phyloP scores from a whole-genome alignment of 2,113 vertebrate species.

The Oreamnos americanus region DNA sequence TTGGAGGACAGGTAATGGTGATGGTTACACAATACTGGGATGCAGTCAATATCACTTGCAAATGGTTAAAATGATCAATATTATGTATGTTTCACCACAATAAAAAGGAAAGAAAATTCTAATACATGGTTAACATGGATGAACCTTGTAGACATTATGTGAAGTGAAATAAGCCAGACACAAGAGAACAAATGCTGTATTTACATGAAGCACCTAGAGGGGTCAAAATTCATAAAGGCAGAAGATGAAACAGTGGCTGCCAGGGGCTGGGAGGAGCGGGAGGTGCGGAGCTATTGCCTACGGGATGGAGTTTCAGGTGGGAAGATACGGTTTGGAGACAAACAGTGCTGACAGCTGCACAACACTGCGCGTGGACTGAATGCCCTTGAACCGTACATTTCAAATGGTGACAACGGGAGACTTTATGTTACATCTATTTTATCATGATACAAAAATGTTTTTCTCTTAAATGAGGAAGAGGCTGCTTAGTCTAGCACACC shows the following conservation, averaged over 20 bases:
- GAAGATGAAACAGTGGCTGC: not conserved
- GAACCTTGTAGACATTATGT: not conserved
- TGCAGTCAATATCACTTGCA: too few species aligned
- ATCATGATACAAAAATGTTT: not conserved
- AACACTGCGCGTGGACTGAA: accelerated
- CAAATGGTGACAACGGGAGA: not conserved
- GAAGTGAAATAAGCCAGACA: not conserved
- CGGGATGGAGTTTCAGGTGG: accelerated
- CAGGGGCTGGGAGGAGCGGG: not conserved
- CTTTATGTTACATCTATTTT: not conserved
- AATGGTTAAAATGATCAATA: not conserved
- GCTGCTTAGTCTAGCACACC: not conserved
- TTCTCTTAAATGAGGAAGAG: not conserved
- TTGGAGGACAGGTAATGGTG: not conserved
- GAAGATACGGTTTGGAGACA: not conserved
- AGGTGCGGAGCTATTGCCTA: accelerated
- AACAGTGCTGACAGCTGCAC: accelerated
- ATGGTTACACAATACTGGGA: not conserved
- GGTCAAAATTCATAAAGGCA: not conserved
- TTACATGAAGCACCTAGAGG: not conserved
- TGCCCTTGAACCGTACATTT: not conserved
- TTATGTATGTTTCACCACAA: not conserved
- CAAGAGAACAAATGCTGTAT: not conserved
- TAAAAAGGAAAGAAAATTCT: not conserved
- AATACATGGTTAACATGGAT: not conserved